These are phyloP conservation scores for Troilus luridus DNA, from an alignment of 2,888 invertebrate genomes.

Conservation along the genomic window DNA sequence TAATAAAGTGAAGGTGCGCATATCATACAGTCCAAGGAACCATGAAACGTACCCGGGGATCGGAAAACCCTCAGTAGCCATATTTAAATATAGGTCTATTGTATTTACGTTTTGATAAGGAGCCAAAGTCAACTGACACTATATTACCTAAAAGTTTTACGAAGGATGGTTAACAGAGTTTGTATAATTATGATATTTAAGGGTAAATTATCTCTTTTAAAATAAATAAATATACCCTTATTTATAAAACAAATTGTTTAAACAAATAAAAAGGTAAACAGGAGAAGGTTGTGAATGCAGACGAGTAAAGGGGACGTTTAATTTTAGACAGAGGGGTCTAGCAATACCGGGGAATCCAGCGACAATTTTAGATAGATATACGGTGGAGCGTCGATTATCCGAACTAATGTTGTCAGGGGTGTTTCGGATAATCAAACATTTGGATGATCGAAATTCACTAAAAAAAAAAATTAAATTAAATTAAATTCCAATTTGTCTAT, in stretches of 20 bases:
- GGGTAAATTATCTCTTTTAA: not conserved
- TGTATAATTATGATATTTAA: not conserved
- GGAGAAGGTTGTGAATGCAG: not conserved
- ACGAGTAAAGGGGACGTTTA: not conserved
- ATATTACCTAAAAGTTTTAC: constrained; percentile 17
- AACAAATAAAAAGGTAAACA: not conserved
- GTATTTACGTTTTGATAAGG: constrained; percentile 10
- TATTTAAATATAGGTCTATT: constrained; percentile 35
- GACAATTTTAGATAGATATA: not conserved
- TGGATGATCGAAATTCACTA: too few relatives aligned
- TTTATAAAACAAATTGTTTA: not conserved
- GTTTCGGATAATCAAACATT: too few relatives aligned
- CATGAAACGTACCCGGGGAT: not conserved
- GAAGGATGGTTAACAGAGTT: not conserved
- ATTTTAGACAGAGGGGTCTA: constrained; percentile 37
- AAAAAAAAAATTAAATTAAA: too few relatives aligned
- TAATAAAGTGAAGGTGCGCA: not conserved
- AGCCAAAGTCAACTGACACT: not conserved
- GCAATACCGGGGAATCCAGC: not conserved
- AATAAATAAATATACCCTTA: not conserved
- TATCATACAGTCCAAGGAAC: not conserved
- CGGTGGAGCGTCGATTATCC: too few relatives aligned
- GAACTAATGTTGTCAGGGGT: too few relatives aligned
- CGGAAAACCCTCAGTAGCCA: constrained; percentile 6
- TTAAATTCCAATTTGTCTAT: too few relatives aligned